Evolutionary conservation across 1,140 invertebrate genomes (phyloP).

Genomic region (Eupeodes corollae): DNA sequence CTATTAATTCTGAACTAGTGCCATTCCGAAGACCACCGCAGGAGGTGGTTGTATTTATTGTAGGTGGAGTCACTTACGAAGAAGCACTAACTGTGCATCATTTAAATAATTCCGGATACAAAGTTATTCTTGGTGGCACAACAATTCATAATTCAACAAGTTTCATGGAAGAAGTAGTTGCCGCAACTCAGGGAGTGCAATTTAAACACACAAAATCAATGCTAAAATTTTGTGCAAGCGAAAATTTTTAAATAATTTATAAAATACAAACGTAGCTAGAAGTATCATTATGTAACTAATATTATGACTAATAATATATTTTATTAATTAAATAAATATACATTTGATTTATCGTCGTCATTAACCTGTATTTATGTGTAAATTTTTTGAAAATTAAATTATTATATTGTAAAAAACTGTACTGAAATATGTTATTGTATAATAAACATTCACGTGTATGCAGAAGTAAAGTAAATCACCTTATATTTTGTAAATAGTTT

Average conservation of each 20-base stretch:
- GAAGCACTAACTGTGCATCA: conserved; percentile 81
- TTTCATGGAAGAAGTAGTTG: conserved; percentile 61
- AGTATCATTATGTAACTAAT: too few relatives aligned
- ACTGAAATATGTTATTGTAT: too few relatives aligned
- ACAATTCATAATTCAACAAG: conserved; percentile 79
- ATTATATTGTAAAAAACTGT: too few relatives aligned
- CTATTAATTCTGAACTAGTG: conserved; percentile 52
- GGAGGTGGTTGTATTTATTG: conserved; percentile 88
- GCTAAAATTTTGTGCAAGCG: conserved; percentile 30
- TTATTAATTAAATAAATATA: too few relatives aligned
- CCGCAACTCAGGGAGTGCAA: conserved; percentile 42
- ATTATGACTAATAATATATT: too few relatives aligned
- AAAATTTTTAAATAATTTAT: conserved; percentile 21
- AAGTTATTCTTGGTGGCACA: conserved; percentile 81
- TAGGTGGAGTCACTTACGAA: conserved; percentile 96
- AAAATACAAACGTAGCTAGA: not conserved
- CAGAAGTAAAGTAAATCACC: too few relatives aligned
- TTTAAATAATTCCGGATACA: conserved; percentile 66
- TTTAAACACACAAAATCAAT: conserved; percentile 40
- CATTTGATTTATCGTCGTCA: too few relatives aligned
- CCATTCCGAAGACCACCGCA: conserved; percentile 51
- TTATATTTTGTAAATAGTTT: too few relatives aligned
- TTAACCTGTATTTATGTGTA: too few relatives aligned
- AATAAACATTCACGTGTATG: too few relatives aligned
- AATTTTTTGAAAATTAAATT: too few relatives aligned